phyloP scores from a whole-genome alignment of 2,797 vertebrate species.

The Agapornis canus region DNA sequence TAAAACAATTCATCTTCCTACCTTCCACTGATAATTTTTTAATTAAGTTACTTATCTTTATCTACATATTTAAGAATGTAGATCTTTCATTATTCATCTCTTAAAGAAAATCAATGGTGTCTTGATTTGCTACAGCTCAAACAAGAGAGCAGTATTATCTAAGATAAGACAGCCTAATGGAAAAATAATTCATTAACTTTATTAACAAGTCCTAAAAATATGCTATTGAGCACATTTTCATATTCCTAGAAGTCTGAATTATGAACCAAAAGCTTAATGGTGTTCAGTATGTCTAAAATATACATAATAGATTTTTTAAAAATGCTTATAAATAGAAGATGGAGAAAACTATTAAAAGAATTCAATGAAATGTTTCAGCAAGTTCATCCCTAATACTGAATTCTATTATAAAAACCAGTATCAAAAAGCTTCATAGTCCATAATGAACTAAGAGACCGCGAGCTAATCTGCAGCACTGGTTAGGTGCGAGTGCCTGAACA shows the following conservation, averaged over 20 bases:
- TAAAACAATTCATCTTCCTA: constrained; percentile 42
- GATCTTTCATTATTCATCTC: constrained; percentile 66
- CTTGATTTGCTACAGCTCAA: constrained; percentile 62
- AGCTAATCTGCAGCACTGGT: background rate
- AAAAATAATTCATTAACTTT: constrained; percentile 51
- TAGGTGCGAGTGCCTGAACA: background rate
- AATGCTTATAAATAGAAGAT: background rate
- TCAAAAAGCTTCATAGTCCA: background rate
- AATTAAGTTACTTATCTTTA: constrained; percentile 67
- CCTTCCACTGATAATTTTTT: constrained; percentile 65
- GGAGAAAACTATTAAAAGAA: background rate
- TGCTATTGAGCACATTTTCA: background rate
- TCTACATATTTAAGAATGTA: constrained; percentile 64
- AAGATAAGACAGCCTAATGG: constrained; percentile 15
- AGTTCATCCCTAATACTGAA: background rate
- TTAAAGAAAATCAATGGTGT: constrained; percentile 67
- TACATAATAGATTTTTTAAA: too few relatives aligned
- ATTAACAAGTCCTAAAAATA: constrained; percentile 36
- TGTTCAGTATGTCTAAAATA: background rate
- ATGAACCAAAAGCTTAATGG: background rate
- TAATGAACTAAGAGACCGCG: background rate
- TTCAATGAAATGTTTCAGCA: background rate
- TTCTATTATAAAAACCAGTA: background rate
- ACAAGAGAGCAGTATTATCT: background rate
- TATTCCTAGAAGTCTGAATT: background rate